These are phyloP conservation scores for Setophaga kirtlandii DNA, from an alignment of 2,113 vertebrate species.

Conservation along the genomic window DNA sequence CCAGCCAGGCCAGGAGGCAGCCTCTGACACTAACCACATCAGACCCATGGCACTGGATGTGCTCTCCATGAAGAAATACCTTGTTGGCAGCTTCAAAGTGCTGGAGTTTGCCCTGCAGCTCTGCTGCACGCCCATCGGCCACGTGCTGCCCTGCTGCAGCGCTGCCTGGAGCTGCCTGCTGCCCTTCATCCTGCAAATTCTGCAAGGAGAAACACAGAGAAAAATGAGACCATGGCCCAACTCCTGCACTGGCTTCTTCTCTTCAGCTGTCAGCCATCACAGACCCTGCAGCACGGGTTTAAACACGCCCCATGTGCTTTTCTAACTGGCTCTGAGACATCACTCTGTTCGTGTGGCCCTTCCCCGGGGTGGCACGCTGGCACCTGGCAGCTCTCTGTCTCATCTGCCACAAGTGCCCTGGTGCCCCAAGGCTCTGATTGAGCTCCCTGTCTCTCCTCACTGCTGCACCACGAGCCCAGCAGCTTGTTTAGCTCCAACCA, in stretches of 20 bases:
- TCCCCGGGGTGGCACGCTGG: neutral
- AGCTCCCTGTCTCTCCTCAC: neutral
- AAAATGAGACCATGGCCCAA: neutral
- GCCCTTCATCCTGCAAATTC: slow-evolving; percentile 23
- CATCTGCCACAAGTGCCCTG: neutral
- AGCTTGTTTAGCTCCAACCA: neutral
- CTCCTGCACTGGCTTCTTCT: neutral
- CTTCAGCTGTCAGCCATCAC: neutral
- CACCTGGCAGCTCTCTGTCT: neutral
- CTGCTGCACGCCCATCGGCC: slow-evolving; percentile 67
- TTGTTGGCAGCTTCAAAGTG: slow-evolving; percentile 82
- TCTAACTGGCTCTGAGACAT: neutral
- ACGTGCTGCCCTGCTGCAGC: slow-evolving; percentile 64
- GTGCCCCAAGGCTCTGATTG: rapidly evolving
- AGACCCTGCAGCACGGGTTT: neutral
- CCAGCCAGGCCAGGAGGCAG: neutral
- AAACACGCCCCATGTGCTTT: neutral
- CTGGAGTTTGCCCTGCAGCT: slow-evolving; percentile 82
- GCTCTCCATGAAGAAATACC: slow-evolving; percentile 70
- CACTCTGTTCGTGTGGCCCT: rapidly evolving
- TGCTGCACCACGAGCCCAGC: rapidly evolving
- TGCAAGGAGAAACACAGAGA: neutral
- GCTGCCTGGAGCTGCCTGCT: slow-evolving; percentile 65
- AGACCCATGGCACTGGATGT: neutral
- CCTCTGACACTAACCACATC: neutral